phyloP scores from a whole-genome alignment of 2,797 vertebrate species.

The Phrynocephalus guinanensis region DNA sequence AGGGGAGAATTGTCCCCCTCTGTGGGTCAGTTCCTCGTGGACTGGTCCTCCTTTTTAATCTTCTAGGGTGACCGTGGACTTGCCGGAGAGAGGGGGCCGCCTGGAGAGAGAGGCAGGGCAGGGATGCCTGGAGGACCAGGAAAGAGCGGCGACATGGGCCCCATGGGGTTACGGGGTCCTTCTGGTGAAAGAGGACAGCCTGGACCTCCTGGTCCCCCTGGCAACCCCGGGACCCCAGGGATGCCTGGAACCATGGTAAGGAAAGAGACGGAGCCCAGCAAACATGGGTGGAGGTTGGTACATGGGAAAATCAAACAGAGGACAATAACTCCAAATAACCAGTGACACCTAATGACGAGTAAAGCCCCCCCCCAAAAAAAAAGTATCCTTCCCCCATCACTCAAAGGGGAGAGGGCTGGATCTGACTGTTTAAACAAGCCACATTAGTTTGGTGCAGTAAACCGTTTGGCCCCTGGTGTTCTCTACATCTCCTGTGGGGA shows the following conservation, averaged over 20 bases:
- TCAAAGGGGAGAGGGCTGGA: too few species aligned
- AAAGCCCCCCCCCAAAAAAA: too few species aligned
- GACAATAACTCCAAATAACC: too few species aligned
- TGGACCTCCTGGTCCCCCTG: conserved; percentile 81
- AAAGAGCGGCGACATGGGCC: conserved; percentile 88
- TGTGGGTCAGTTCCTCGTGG: neutral
- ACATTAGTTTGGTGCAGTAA: neutral
- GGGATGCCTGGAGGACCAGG: conserved; percentile 86
- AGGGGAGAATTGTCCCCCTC: too few species aligned
- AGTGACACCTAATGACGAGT: too few species aligned
- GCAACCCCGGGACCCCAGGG: conserved; percentile 83
- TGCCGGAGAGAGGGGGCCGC: conserved; percentile 83
- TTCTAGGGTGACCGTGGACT: conserved; percentile 89
- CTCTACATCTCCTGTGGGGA: neutral
- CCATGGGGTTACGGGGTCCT: conserved; percentile 87
- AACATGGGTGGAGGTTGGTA: neutral
- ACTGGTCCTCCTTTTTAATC: neutral
- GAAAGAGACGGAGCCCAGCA: accelerated
- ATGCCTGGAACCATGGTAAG: conserved; percentile 89
- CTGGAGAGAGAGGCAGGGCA: conserved; percentile 92
- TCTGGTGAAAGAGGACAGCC: conserved; percentile 88
- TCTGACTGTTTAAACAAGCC: too few species aligned
- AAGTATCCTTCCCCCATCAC: too few species aligned
- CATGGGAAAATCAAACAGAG: too few species aligned
- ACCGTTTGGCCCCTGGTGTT: neutral